Conservation (phyloP, 2,888 invertebrate genomes). For the Nomada ferruginata region DNA sequence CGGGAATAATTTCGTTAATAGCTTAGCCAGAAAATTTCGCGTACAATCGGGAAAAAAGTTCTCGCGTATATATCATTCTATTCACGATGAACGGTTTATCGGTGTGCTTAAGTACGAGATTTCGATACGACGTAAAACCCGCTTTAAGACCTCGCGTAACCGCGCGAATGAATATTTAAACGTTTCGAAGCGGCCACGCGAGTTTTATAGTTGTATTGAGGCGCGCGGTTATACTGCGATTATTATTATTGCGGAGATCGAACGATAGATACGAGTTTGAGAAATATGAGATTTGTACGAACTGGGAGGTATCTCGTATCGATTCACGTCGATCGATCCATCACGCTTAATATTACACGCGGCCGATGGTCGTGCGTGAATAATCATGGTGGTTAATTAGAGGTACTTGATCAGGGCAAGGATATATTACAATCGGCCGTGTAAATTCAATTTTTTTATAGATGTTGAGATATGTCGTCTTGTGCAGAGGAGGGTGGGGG, state of each 20-base stretch:
- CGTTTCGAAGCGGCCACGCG: background rate
- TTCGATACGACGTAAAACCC: conserved; percentile 10
- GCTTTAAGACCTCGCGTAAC: background rate
- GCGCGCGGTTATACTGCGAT: conserved; percentile 23
- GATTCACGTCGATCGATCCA: conserved; percentile 39
- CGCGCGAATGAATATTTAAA: conserved; percentile 17
- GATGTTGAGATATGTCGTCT: background rate
- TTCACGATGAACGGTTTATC: background rate
- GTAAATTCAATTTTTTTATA: conserved; percentile 38
- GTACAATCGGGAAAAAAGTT: background rate
- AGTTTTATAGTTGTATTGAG: conserved; percentile 23
- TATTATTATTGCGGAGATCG: conserved; percentile 22
- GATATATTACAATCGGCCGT: conserved; percentile 8
- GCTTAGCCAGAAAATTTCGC: background rate
- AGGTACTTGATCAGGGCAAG: conserved; percentile 7
- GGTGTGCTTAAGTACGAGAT: background rate
- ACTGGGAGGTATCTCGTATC: conserved; percentile 9
- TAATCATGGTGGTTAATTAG: conserved; percentile 42
- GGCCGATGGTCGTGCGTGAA: conserved; percentile 15
- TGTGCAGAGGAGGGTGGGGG: no score
- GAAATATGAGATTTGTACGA: conserved; percentile 12
- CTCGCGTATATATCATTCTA: background rate
- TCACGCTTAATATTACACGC: conserved; percentile 10
- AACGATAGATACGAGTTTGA: conserved; percentile 14
- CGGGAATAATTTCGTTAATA: background rate